phyloP scores from a whole-genome alignment of 2,888 invertebrate genomes.

The Coleophora flavipennella region DNA sequence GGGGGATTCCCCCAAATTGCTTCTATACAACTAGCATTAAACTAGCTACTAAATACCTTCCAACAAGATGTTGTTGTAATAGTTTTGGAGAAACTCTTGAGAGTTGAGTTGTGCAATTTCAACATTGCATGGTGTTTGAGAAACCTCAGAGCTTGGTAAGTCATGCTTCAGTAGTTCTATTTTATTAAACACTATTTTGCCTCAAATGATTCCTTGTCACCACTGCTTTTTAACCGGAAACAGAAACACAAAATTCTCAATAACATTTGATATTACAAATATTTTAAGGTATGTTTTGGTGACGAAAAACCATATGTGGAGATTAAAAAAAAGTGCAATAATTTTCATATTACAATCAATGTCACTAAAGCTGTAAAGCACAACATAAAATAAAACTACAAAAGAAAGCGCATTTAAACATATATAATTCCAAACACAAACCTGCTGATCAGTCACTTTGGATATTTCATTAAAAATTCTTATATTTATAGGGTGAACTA shows the following conservation, averaged over 20 bases:
- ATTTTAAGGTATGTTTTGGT: constrained; percentile 21
- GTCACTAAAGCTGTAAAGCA: background rate
- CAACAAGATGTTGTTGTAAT: constrained; percentile 54
- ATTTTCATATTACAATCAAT: background rate
- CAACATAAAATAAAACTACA: constrained; percentile 11
- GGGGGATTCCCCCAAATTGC: background rate
- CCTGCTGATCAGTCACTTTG: constrained; percentile 41
- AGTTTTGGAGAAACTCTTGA: constrained; percentile 41
- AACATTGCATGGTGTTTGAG: constrained; percentile 32
- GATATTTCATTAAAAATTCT: constrained; percentile 26
- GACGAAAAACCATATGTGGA: constrained; percentile 56
- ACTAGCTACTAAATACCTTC: constrained; percentile 48
- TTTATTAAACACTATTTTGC: constrained; percentile 22
- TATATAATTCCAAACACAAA: constrained; percentile 23
- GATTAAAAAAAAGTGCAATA: constrained; percentile 16
- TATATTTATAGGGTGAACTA: constrained; percentile 28
- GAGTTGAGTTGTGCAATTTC: constrained; percentile 36
- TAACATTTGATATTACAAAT: background rate
- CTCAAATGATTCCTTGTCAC: constrained; percentile 51
- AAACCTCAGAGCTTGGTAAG: constrained; percentile 38
- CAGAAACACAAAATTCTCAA: constrained; percentile 22
- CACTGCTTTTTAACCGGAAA: constrained; percentile 53
- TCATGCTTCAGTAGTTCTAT: constrained; percentile 43
- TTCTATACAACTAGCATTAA: constrained; percentile 12
- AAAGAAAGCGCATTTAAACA: constrained; percentile 11